phyloP scores from a whole-genome alignment of 2,113 vertebrate species.

The Dipodomys spectabilis region DNA sequence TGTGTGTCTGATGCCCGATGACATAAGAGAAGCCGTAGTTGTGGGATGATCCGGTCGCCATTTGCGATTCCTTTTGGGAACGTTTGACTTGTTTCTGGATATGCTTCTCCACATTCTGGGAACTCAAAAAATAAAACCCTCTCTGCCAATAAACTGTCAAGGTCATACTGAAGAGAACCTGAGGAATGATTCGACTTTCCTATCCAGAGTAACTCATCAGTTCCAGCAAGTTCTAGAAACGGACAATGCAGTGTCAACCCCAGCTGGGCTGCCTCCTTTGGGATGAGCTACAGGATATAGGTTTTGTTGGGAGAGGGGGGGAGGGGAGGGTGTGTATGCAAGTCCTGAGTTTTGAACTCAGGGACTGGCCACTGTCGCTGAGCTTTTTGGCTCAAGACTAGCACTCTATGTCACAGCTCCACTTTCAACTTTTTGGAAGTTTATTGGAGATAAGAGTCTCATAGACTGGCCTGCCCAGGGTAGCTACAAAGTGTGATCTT shows the following conservation, averaged over 20 bases:
- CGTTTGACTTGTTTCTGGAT: neutral
- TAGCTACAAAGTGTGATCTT: too few relatives aligned
- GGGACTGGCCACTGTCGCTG: too few relatives aligned
- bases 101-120: neutral
- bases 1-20: neutral
- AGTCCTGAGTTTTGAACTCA: too few relatives aligned
- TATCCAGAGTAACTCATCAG: neutral
- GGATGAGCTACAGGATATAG: too few relatives aligned
- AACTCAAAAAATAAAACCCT: neutral
- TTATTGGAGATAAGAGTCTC: too few relatives aligned
- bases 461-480: too few relatives aligned
- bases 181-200: slow-evolving; percentile 15
- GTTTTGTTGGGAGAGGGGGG: too few relatives aligned
- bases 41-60: neutral
- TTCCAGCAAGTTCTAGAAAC: slow-evolving; percentile 39
- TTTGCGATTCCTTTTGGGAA: neutral
- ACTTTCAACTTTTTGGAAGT: too few relatives aligned
- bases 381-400: too few relatives aligned
- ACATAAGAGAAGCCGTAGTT: neutral
- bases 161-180: neutral
- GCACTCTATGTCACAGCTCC: too few relatives aligned
- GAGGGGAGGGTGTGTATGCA: too few relatives aligned
- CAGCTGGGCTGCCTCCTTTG: neutral
- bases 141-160: neutral
- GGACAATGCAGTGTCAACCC: neutral